Evolutionary conservation across 2,888 invertebrate genomes (phyloP), one percentile per base, ranked within the genome.

Genomic region (Cacoxenus indagator): DNA sequence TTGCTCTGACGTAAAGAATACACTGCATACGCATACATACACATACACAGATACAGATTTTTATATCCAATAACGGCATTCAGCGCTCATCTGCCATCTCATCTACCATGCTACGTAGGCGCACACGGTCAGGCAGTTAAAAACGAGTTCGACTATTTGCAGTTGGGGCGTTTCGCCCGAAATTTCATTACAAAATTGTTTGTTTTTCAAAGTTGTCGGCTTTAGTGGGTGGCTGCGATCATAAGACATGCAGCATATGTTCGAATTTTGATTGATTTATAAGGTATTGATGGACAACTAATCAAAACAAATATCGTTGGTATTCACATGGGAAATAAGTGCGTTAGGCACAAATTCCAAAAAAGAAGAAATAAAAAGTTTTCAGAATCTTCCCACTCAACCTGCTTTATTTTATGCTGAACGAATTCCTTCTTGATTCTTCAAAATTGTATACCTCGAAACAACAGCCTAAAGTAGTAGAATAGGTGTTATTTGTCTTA

Each of bases 1-100:
- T 76, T 81, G 70, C 70, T 73, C 83, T 72, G 81, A 82, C 71
- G 82, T 70, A 69, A 67, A 67, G 31, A 65, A 57, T 61, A 37
- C 37, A 51, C n/a, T n/a, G n/a, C 64, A 27, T 17, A 59, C 59
- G 24, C 5, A 62, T 19, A 45, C 19, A 26, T 55, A 27, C 26
- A 54, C 54, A 54, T 4, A 54, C 19, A 17, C 19, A 19, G 19
- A 1, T 17, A 19, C 48, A 17, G 5, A 48, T 17, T 8, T 8
- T 4, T 48, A n/a, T 51, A n/a, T n/a, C n/a, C n/a, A n/a, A n/a
- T n/a, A n/a, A n/a, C 51, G 22, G 14, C 51, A 51, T 37, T 37
- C 14, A 4, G 51, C 6, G 19, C 51, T 19, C 51, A 22, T 51
- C n/a, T n/a, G n/a, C n/a, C n/a, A n/a, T n/a, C 9, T 51, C 9